Percentiles rank a stretch among this genome's conserved stretches.
Conservation (phyloP, 2,888 invertebrate genomes). For the Caenorhabditis auriculariae region DNA sequence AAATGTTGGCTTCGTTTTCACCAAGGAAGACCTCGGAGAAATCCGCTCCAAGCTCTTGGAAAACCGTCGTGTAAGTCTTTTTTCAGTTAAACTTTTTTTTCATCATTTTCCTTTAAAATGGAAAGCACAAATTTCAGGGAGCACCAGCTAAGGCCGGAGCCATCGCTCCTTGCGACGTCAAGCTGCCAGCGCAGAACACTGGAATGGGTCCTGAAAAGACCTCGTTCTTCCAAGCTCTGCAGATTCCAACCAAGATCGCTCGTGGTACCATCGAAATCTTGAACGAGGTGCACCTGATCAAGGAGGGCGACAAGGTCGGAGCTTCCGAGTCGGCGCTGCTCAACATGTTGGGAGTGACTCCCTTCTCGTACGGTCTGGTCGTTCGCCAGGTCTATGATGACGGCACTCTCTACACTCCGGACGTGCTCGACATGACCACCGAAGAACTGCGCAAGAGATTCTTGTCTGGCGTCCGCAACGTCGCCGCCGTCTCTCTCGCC, state of each 20-base stretch:
- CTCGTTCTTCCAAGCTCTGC: slow-evolving; percentile 99
- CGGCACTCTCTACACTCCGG: slow-evolving; percentile 94
- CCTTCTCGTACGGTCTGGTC: slow-evolving; percentile 95
- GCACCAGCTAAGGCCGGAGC: slow-evolving; percentile 97
- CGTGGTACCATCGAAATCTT: slow-evolving; percentile 99
- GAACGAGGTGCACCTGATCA: slow-evolving; percentile 71
- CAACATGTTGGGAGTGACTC: slow-evolving; percentile 99
- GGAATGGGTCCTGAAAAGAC: slow-evolving; percentile 99
- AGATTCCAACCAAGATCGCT: slow-evolving; percentile 98
- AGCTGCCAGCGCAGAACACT: slow-evolving; percentile 98
- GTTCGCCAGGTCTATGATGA: slow-evolving; percentile 91
- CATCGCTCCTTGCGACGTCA: slow-evolving; percentile 90
- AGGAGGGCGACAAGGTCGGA: slow-evolving; percentile 81
- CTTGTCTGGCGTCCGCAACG: slow-evolving; percentile 81
- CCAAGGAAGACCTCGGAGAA: slow-evolving; percentile 89
- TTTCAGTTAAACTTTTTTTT: not conserved
- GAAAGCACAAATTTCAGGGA: slow-evolving; percentile 66
- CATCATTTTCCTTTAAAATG: not conserved
- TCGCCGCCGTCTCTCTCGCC: slow-evolving; percentile 87
- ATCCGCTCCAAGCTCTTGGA: slow-evolving; percentile 86
- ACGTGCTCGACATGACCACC: slow-evolving; percentile 94
- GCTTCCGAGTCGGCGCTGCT: slow-evolving; percentile 96
- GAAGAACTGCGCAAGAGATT: slow-evolving; percentile 80
- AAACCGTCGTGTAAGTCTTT: slow-evolving; percentile 71
- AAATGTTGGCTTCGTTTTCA: slow-evolving; percentile 98